Base-by-base conservation (phyloP, 2,113 vertebrate genomes). In the Microcebus griseorufus region DNA sequence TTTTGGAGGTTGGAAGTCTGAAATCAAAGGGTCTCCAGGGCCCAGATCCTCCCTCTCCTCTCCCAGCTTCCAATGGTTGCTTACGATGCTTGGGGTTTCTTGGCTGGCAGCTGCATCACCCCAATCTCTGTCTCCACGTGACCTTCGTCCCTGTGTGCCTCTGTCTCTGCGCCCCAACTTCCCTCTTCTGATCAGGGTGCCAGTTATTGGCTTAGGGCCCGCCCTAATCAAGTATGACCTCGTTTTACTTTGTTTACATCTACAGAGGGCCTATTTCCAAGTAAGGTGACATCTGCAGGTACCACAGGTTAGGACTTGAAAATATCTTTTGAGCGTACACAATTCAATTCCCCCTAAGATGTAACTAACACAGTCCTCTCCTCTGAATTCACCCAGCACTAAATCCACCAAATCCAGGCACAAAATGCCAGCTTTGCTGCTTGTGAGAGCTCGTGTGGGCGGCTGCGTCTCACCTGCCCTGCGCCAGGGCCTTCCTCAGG, bases 381-480 rank as follows among this genome's bases (percentile, higher is more conserved):
- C 39, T 53, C 20, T 12, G 32, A 53, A 39, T 25, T 25, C 53
- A 0, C 16, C 51, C 8, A 17, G 94, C 72, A 69, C n/a, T 16
- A 37, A n/a, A 45, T 29, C 70, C 48, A 5, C 73, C 7, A 1
- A 14, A 32, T 12, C 23, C 18, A 4, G 62, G 14, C 65, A 23
- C 37, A 34, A 1, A 4, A 9, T 6, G 2, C n/a, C 42, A 29
- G 16, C 45, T 11, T 7, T 8, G 25, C 0, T 20, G 23, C 29
- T 34, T 5, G 2, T 45, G 23, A 25, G 4, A 23, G 65, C 8
- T 0, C 2, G 64, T 0, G 6, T 37, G 3, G 58, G 20, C 0
- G 2, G 34, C 2, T 4, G 42, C 0, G 42, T 32, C 20, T 13
- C 20, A 1, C 22, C 7, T 2, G 2, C 1, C 27, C 73, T 6